Conservation (phyloP, 2,113 vertebrate species). For the Sceloporus tristichus region DNA sequence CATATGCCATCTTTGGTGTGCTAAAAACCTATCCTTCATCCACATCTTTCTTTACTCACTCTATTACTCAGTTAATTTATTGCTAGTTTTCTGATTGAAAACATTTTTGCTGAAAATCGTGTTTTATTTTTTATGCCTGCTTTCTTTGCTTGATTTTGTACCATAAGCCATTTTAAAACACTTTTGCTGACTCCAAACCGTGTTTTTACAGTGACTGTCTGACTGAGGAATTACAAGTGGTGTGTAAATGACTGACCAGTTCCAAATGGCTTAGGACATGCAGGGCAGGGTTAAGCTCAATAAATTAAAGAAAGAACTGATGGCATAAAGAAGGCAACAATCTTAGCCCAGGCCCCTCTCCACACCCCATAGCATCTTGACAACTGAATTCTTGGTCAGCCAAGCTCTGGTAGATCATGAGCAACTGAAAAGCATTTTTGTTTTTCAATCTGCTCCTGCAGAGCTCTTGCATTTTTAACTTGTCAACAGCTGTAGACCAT, state of each 20-base stretch:
- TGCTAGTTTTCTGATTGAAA: too few relatives aligned
- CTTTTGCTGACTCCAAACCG: too few relatives aligned
- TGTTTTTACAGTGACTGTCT: too few relatives aligned
- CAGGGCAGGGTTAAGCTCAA: not conserved
- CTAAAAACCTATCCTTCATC: too few relatives aligned
- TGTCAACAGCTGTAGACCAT: conserved; percentile 69
- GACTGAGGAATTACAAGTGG: too few relatives aligned
- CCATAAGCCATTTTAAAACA: too few relatives aligned
- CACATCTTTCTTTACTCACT: too few relatives aligned
- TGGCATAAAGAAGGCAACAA: not conserved
- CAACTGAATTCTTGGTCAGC: not conserved
- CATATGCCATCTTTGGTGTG: too few relatives aligned
- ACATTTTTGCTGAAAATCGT: too few relatives aligned
- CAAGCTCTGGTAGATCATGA: conserved; percentile 47
- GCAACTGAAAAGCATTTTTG: conserved; percentile 62
- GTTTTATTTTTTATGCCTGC: too few relatives aligned
- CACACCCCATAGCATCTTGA: not conserved
- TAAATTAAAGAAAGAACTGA: not conserved
- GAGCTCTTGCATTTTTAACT: conserved; percentile 66
- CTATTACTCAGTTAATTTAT: too few relatives aligned
- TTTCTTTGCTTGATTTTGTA: too few relatives aligned
- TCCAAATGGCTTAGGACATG: not conserved
- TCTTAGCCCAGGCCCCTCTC: not conserved
- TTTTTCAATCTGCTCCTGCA: conserved; percentile 59
- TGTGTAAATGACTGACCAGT: not conserved